phyloP scores from a whole-genome alignment of 2,113 vertebrate genomes.

The Stigmatopora nigra region DNA sequence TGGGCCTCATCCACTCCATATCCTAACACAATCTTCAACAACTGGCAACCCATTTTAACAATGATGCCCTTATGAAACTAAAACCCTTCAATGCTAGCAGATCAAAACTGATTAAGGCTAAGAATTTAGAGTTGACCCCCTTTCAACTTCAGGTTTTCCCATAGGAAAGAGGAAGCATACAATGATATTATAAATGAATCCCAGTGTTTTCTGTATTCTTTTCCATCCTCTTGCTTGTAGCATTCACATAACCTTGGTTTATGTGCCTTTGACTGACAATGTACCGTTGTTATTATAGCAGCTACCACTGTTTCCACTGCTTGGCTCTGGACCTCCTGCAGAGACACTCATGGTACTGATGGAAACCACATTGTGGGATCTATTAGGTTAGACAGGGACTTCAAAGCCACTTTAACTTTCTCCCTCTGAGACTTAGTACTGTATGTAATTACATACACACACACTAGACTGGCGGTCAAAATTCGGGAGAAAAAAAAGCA shows the following conservation, averaged over 20 bases:
- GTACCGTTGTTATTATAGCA: constrained; percentile 26
- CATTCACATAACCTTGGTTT: constrained; percentile 4
- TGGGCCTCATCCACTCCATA: neutral
- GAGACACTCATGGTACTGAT: constrained; percentile 37
- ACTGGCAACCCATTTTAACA: constrained; percentile 19
- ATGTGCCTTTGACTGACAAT: constrained; percentile 21
- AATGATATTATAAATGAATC: constrained; percentile 51
- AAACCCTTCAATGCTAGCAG: constrained; percentile 31
- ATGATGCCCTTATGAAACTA: constrained; percentile 32
- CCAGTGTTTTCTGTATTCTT: constrained; percentile 32
- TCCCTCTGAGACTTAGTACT: constrained; percentile 9
- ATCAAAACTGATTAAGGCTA: constrained; percentile 41
- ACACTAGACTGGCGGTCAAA: neutral
- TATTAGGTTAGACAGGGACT: constrained; percentile 29
- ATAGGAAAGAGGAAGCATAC: constrained; percentile 30
- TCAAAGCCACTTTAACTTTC: constrained; percentile 34
- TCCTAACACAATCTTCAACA: constrained; percentile 12
- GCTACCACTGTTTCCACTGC: constrained; percentile 25
- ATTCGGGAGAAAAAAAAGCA: neutral
- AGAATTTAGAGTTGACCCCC: constrained; percentile 30
- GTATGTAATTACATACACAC: constrained; percentile 16
- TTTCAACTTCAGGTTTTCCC: constrained; percentile 34
- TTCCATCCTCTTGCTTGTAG: constrained; percentile 2
- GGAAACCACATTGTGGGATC: constrained; percentile 54
- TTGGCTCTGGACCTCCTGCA: constrained; percentile 29